Evolutionary conservation across 2,888 invertebrate genomes (phyloP), one percentile per base, ranked within the genome.

Genomic region (Watsonalla binaria): DNA sequence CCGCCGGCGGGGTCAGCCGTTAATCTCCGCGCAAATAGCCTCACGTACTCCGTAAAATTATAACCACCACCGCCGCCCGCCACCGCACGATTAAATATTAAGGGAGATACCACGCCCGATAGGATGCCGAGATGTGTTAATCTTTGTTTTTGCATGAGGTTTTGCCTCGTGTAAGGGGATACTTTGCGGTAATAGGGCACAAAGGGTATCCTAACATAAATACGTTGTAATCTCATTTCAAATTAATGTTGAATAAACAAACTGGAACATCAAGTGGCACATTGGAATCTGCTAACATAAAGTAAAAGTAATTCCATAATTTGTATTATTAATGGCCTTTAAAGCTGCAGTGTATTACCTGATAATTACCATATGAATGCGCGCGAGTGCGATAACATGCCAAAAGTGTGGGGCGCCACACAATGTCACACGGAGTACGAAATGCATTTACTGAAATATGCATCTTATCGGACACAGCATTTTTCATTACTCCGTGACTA

Each of bases 1-100:
- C 66, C 63, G 47, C 59, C 59, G 62, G 59, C 62, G 66, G 70
- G 70, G 72, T 68, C 77, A 74, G 69, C 72, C 74, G 83, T 79
- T 84, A 83, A 86, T 85, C 82, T 81, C 70, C 70, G 68, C 74
- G 76, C 74, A 85, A 86, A 85, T 82, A 80, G 76, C 74, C 77
- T 80, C 84, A 85, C 85, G 82, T 81, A 81, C 74, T 61, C 63
- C 61, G 65, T 66, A 63, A 70, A 80, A 80, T 80, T 76, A 76
- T 78, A 71, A 69, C 70, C 63, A 63, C 58, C 63, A 59, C 66
- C 60, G 5, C 37, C 42, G 42, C 42, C 70, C 63, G 64, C 58
- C 63, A 59, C 66, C 60, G 52, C 57, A 59, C 62, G 63, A 64
- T 70, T 68, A 68, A 69, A 73, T 71, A 74, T 72, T 71, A 65